Percentiles rank a stretch among this genome's conserved stretches.
These are phyloP conservation scores for Dicerorhinus sumatrensis DNA, from an alignment of 2,113 vertebrate genomes.

Conservation along the genomic window DNA sequence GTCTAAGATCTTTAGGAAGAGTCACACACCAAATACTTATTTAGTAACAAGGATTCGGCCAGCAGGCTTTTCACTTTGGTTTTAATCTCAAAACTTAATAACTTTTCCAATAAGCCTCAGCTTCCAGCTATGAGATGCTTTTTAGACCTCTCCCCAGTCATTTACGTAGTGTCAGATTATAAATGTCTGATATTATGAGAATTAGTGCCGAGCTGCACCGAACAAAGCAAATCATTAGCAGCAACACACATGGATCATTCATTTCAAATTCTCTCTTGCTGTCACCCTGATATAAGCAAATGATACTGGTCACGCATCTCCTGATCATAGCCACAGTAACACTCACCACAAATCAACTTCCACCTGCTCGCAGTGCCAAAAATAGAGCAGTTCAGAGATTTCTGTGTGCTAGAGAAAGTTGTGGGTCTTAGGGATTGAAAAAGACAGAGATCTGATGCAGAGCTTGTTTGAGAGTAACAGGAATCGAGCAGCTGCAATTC, in stretches of 20 bases:
- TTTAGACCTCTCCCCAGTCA: slow-evolving; percentile 31
- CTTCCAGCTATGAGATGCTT: slow-evolving; percentile 16
- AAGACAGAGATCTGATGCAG: not conserved
- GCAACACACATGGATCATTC: slow-evolving; percentile 36
- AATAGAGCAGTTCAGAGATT: slow-evolving; percentile 59
- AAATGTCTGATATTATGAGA: slow-evolving; percentile 61
- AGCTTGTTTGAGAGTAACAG: not conserved
- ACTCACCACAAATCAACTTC: slow-evolving; percentile 69
- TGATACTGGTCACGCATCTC: slow-evolving; percentile 45
- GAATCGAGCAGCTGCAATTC: not conserved
- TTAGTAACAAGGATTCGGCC: not conserved
- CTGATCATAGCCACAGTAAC: slow-evolving; percentile 54
- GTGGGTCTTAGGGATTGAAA: not conserved
- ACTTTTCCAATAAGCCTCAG: slow-evolving; percentile 33
- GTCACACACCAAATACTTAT: not conserved
- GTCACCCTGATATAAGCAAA: slow-evolving; percentile 71
- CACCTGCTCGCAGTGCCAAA: slow-evolving; percentile 69
- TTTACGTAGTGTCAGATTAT: slow-evolving; percentile 38
- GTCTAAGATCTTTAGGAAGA: not conserved
- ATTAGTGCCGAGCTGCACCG: slow-evolving; percentile 12
- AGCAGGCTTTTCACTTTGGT: not conserved
- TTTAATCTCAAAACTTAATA: slow-evolving; percentile 53
- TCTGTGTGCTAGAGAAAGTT: not conserved
- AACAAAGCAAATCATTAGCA: slow-evolving; percentile 74
- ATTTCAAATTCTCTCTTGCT: slow-evolving; percentile 70